phyloP scores from a whole-genome alignment of 2,888 invertebrate genomes.

The Hylaea fasciaria region DNA sequence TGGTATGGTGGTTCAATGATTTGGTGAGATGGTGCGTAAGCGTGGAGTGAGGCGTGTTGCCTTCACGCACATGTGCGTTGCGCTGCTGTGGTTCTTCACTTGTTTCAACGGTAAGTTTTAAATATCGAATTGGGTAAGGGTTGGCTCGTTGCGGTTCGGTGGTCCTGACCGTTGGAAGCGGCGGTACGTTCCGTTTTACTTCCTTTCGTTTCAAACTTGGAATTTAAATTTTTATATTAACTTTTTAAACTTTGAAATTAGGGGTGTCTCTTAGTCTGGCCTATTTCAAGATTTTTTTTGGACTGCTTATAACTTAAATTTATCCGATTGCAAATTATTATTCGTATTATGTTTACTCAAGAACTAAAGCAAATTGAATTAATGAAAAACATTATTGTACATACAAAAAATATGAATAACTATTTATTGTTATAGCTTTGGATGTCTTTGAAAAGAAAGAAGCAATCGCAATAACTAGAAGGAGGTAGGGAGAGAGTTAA shows the following conservation, averaged over 20 bases:
- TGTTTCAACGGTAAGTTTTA: slow-evolving; percentile 76
- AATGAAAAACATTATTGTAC: too few species aligned
- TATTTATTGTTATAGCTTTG: too few species aligned
- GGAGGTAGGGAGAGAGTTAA: too few species aligned
- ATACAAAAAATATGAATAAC: too few species aligned
- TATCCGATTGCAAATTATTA: too few species aligned
- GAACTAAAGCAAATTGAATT: too few species aligned
- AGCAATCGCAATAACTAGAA: too few species aligned
- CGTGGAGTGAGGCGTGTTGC: slow-evolving; percentile 66
- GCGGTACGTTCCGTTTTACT: slow-evolving; percentile 24
- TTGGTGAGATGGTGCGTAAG: slow-evolving; percentile 76
- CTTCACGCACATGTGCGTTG: slow-evolving; percentile 68
- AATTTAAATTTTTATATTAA: slow-evolving; percentile 23
- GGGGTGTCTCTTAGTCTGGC: too few species aligned
- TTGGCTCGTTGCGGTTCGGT: slow-evolving; percentile 62
- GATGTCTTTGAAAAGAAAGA: too few species aligned
- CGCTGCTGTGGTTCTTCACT: slow-evolving; percentile 72
- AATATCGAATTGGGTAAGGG: slow-evolving; percentile 51
- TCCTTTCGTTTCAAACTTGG: slow-evolving; percentile 28
- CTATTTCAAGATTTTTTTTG: too few species aligned
- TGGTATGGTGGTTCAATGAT: slow-evolving; percentile 75
- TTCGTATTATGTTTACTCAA: too few species aligned
- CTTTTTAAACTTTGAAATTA: slow-evolving; percentile 3
- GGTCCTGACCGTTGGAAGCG: slow-evolving; percentile 55
- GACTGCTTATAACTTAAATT: too few species aligned